Base-by-base conservation (phyloP, 2,113 vertebrate species). In the Hippopotamus amphibius region DNA sequence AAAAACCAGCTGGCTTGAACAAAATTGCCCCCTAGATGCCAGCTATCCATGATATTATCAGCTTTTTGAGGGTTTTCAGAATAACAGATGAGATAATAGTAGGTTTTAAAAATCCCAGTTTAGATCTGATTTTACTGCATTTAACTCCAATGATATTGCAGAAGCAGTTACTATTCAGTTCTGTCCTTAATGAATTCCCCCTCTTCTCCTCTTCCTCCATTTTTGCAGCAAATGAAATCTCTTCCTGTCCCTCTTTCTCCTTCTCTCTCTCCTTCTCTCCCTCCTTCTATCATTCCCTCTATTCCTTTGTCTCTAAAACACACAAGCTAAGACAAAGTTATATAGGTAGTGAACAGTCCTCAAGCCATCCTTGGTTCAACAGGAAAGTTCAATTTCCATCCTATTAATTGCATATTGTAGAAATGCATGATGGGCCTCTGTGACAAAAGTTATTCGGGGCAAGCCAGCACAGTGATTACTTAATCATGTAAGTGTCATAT, bases 1-100 rank as follows among this genome's bases (percentile, higher is more conserved):
- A 93, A 95, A 97, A 97, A 95, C 55, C 96, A 98, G 87, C 88
- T 97, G 97, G 90, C 89, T 95, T 96, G 57, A 92, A 92, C 76
- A 71, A 96, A 97, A 97, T 95, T 96, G 33, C 41, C 76, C 94
- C 69, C 65, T 94, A 77, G 90, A 95, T 96, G 71, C 88, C 81
- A 97, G 81, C 88, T 90, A 93, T 41, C 26, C 89, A 81, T 95
- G 66, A 88, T 92, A 97, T 94, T 97, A 94, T 95, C 55, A 50
- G 71, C 66, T 93, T 94, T 97, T 88, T 95, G 65, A 95, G 48
- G 59, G 53, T 93, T 96, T 94, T 82, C 84, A 97, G 80, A 97
- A 97, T 79, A 94, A 85, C 63, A 96, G 88, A 97, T 95, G 94
- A 95, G 68, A 93, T 96, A 96, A 97, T 97, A 89, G 77, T 93